Percentiles rank a stretch among this genome's conserved stretches.
Conservation (phyloP, 2,797 vertebrate species). For the Cuculus canorus region DNA sequence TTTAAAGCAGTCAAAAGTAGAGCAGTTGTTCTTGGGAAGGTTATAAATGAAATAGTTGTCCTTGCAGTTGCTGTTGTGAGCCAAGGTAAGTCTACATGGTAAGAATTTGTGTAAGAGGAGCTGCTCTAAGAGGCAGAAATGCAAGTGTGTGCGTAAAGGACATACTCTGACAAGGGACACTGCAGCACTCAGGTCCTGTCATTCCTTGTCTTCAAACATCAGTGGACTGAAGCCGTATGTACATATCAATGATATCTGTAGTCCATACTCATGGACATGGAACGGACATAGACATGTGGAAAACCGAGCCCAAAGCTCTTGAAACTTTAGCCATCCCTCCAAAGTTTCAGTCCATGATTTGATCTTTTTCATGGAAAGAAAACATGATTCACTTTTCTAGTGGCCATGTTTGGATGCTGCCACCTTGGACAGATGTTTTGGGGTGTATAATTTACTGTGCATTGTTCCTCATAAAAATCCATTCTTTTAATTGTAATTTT, state of each 20-base stretch:
- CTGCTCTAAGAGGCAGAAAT: not conserved
- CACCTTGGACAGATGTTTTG: not conserved
- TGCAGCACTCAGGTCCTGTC: not conserved
- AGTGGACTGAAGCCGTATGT: not conserved
- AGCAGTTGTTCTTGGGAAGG: not conserved
- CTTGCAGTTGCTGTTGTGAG: not conserved
- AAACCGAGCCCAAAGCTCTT: not conserved
- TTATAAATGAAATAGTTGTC: constrained; percentile 20
- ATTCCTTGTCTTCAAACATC: not conserved
- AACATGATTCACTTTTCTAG: not conserved
- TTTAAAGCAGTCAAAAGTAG: not conserved
- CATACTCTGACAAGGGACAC: not conserved
- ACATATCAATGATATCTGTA: not conserved
- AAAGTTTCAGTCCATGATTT: not conserved
- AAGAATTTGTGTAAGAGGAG: not conserved
- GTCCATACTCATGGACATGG: not conserved
- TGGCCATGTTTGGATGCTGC: not conserved
- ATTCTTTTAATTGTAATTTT: not conserved
- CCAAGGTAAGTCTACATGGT: not conserved
- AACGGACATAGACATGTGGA: not conserved
- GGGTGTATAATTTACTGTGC: not conserved
- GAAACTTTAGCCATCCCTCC: not conserved
- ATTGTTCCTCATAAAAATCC: not conserved
- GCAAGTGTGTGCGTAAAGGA: not conserved
- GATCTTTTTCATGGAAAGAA: not conserved